phyloP scores from a whole-genome alignment of 2,888 invertebrate genomes.

The Teinopalpus imperialis region DNA sequence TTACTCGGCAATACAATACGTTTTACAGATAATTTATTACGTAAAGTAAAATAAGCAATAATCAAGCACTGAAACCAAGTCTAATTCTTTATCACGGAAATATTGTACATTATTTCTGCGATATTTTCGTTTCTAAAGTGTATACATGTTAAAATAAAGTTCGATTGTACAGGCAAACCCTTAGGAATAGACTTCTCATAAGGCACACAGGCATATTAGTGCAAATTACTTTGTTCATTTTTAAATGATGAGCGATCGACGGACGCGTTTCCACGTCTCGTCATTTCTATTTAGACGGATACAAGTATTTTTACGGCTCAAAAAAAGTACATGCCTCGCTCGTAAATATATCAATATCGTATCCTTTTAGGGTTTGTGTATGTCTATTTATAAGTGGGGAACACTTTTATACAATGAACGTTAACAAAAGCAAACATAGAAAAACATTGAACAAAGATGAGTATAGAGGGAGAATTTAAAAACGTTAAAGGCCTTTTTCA shows the following conservation, averaged over 20 bases:
- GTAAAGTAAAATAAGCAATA: too few species aligned
- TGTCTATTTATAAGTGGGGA: conserved; percentile 17
- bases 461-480: neutral
- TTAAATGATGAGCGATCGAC: conserved; percentile 9
- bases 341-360: conserved; percentile 26
- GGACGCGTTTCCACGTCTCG: conserved; percentile 3
- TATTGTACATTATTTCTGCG: too few species aligned
- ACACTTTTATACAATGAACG: conserved; percentile 14
- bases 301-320: conserved; percentile 21
- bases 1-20: too few species aligned
- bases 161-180: too few species aligned
- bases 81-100: too few species aligned
- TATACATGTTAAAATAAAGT: too few species aligned
- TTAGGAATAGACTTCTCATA: too few species aligned
- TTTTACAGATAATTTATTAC: too few species aligned
- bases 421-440: conserved; percentile 16
- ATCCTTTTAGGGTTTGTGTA: conserved; percentile 22
- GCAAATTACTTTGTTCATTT: conserved; percentile 7
- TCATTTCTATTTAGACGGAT: conserved; percentile 18
- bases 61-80: too few species aligned
- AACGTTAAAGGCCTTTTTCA: too few species aligned
- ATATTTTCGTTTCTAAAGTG: too few species aligned
- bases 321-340: conserved; percentile 22
- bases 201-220: neutral
- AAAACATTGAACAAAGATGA: neutral